Conservation (phyloP, 2,888 invertebrate species). For the Odontocerum albicorne region DNA sequence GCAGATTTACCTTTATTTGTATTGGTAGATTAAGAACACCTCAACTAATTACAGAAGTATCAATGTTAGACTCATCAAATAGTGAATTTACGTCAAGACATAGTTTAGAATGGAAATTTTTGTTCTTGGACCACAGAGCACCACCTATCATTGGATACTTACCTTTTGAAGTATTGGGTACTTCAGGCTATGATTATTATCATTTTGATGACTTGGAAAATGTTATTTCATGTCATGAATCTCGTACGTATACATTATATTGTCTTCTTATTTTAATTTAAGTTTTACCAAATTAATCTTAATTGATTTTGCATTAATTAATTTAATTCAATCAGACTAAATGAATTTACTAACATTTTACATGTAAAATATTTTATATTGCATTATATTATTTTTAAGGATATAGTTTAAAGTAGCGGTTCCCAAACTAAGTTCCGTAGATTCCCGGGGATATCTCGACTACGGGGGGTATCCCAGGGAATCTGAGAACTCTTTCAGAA, state of each 20-base stretch:
- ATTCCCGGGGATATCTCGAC: too few relatives aligned
- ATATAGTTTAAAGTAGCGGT: too few relatives aligned
- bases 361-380: too few relatives aligned
- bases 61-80: slow-evolving; percentile 72
- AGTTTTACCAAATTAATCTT: too few relatives aligned
- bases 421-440: too few relatives aligned
- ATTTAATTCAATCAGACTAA: too few relatives aligned
- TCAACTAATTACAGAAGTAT: slow-evolving; percentile 83
- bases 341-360: too few relatives aligned
- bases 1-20: slow-evolving; percentile 76
- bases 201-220: slow-evolving; percentile 92
- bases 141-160: slow-evolving; percentile 90
- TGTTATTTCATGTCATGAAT: slow-evolving; percentile 84
- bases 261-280: too few relatives aligned
- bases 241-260: slow-evolving; percentile 66
- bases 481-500: too few relatives aligned
- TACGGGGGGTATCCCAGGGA: too few relatives aligned
- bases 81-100: slow-evolving; percentile 91
- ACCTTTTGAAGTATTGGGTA: slow-evolving; percentile 93
- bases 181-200: slow-evolving; percentile 95
- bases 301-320: too few relatives aligned
- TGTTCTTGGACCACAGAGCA: slow-evolving; percentile 89
- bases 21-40: slow-evolving; percentile 81
- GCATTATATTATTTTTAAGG: too few relatives aligned
- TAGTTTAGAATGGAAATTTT: slow-evolving; percentile 94